Base-by-base conservation (phyloP, 1,140 invertebrate species). In the Leptoteleia sp. region DNA sequence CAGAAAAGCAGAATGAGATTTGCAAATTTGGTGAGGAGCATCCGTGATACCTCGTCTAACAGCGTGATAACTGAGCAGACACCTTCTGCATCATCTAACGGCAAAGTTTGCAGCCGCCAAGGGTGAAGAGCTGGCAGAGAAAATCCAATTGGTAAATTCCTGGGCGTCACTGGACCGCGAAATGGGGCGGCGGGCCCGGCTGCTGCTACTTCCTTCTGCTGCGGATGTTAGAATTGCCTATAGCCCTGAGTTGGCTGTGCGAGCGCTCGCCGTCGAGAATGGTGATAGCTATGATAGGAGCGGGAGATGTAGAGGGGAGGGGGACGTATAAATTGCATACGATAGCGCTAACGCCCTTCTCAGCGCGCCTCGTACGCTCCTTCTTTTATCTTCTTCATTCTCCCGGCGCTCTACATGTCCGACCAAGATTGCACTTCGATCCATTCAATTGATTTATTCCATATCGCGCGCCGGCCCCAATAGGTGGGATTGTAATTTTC, bases 91-190 rank as follows among this genome's bases (percentile, higher is more conserved):
- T 83, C 84, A 85, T 85, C 86, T 86, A 84, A 82, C 83, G 82
- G 80, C 80, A 85, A 77, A 81, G 82, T 85, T 83, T 82, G 82
- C 47, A 57, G 71, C 73, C 54, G 52, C 42, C 50, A 65, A 80
- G 75, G 80, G 76, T 76, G 80, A 76, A 82, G 72, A 71, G 84
- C 82, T 82, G 76, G 81, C 82, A 79, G 84, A 83, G 87, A 88
- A 88, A 88, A 89, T 89, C 87, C 87, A 88, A 88, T 89, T 87
- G 85, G 83, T 80, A 82, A 87, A 89, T 89, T 88, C 85, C 87
- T 86, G 76, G 79, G 82, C 85, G 83, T 88, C 86, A 86, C 84
- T 86, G 85, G 85, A 87, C 85, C 86, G 85, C 85, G 85, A 88
- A 88, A 86, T 88, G 85, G 85, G 83, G 81, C 80, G 83, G 83